Evolutionary conservation across 2,888 invertebrate species (phyloP), one percentile per base, ranked within the genome.

Genomic region (Sinotaia quadrata): DNA sequence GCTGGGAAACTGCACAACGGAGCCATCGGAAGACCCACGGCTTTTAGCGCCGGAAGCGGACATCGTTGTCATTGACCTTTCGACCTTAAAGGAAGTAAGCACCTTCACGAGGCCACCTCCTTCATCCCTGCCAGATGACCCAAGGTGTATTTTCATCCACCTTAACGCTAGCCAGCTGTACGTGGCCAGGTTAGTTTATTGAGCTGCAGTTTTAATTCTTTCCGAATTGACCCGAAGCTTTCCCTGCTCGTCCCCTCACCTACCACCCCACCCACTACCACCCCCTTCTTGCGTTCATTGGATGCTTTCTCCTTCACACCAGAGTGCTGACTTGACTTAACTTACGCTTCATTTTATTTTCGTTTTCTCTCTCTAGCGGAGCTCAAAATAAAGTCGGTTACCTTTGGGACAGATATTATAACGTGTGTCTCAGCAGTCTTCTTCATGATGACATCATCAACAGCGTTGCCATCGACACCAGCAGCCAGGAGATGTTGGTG

Each of bases 131-230:
- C 92, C 94, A 1, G 94, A 94, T 83, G 93, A 93, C 67, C n/a
- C n/a, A n/a, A 94, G 94, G 83, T 95, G 94, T 81, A 95, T 94
- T 86, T 94, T 94, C 83, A 94, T 95, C 82, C 95, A 95, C 87
- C 89, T 95, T 56, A 94, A 94, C 86, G 94, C 94, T 4, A 93
- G 92, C 81, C 91, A 94, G 76, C 92, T 94, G 84, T 95, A 94
- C 87, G 93, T 95, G 12, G 94, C 94, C 51, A 94, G 94, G 94
- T 93, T 89, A 88, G 79, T 8, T 3, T n/a, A n/a, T n/a, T n/a
- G n/a, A n/a, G n/a, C n/a, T n/a, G n/a, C n/a, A n/a, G n/a, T n/a
- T n/a, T n/a, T n/a, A n/a, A n/a, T n/a, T n/a, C n/a, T n/a, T n/a
- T n/a, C n/a, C n/a, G n/a, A n/a, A n/a, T n/a, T n/a, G n/a, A n/a